These are phyloP conservation scores for Vespertilio murinus DNA, from an alignment of 2,797 vertebrate species.

Conservation along the genomic window DNA sequence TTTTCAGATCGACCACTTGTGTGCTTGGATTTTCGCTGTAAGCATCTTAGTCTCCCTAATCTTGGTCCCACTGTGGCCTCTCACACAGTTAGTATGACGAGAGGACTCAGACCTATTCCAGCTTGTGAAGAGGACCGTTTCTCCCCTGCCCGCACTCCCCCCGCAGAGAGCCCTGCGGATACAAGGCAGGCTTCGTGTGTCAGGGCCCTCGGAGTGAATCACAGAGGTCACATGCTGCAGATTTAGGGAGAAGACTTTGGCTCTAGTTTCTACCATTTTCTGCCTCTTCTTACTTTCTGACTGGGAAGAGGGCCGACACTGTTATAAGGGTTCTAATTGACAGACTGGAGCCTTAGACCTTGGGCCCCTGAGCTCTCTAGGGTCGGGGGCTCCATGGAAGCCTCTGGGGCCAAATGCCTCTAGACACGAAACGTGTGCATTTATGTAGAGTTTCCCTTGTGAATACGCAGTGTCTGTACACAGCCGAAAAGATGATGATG, in stretches of 20 bases:
- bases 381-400: not conserved
- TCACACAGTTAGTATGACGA: not conserved
- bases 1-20: not conserved
- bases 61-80: not conserved
- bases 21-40: not conserved
- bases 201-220: not conserved
- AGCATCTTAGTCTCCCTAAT: not conserved
- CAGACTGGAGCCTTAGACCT: not conserved
- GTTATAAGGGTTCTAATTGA: not conserved
- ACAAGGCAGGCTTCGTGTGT: not conserved
- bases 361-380: not conserved
- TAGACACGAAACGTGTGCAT: not conserved
- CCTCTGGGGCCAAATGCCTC: not conserved
- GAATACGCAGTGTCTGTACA: not conserved
- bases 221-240: not conserved
- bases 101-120: not conserved
- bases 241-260: not conserved
- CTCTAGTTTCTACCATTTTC: not conserved
- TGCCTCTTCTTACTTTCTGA: not conserved
- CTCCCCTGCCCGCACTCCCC: not conserved
- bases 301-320: not conserved
- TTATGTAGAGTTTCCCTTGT: conserved; percentile 21
- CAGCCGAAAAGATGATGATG: not conserved
- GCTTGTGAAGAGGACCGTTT: not conserved
- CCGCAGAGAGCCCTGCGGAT: not conserved